These are phyloP conservation scores for Branchipolynoe longqiensis DNA, from an alignment of 2,888 invertebrate species.

Conservation along the genomic window DNA sequence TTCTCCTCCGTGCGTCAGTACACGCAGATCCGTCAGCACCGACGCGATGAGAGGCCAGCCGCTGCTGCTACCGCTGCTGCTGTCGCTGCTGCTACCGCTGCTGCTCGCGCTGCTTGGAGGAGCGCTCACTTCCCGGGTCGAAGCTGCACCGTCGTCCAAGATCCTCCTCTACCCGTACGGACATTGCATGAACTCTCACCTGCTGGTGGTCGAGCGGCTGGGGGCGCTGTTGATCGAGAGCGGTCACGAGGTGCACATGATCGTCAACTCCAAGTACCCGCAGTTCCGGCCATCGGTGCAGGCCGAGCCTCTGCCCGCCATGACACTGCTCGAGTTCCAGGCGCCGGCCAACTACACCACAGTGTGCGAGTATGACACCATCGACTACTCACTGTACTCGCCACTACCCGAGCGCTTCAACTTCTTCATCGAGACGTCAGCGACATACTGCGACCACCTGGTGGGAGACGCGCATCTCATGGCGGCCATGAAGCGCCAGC, in stretches of 20 bases:
- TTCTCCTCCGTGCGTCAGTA: no score
- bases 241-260: conserved; percentile 64
- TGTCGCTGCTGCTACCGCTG: no score
- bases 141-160: background rate
- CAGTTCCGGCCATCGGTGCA: conserved; percentile 24
- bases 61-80: no score
- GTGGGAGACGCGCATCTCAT: conserved; percentile 57
- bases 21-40: no score
- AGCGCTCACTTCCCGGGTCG: no score
- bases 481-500: conserved; percentile 59
- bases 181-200: conserved; percentile 68
- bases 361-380: conserved; percentile 65
- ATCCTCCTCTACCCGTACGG: conserved; percentile 68
- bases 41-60: no score
- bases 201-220: conserved; percentile 66
- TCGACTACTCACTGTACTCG: conserved; percentile 66
- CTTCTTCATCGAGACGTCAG: conserved; percentile 61
- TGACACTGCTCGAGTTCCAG: conserved; percentile 55
- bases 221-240: conserved; percentile 58
- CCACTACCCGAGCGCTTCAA: conserved; percentile 63
- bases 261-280: conserved; percentile 63
- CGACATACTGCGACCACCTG: conserved; percentile 65
- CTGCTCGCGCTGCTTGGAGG: no score
- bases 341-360: conserved; percentile 63
- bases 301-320: background rate